phyloP scores from a whole-genome alignment of 2,888 invertebrate species.

The Resseliella maxima region DNA sequence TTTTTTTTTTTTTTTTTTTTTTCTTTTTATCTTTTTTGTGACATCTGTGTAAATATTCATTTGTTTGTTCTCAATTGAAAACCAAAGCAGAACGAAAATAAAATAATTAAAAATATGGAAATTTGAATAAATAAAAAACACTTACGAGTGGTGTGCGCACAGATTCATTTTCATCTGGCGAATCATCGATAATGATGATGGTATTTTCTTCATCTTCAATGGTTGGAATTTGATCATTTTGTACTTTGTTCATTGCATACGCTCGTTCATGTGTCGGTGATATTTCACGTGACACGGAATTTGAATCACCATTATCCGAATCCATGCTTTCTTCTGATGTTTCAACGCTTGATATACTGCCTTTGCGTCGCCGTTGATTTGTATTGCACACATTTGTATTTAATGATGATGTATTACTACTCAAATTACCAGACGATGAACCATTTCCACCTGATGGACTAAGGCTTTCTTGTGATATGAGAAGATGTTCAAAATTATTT shows the following conservation, averaged over 20 bases:
- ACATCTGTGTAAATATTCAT: background rate
- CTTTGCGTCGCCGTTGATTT: conserved; percentile 63
- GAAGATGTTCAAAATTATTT: conserved; percentile 56
- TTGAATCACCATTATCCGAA: conserved; percentile 65
- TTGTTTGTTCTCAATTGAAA: background rate
- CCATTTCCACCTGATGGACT: conserved; percentile 2
- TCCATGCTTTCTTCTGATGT: conserved; percentile 68
- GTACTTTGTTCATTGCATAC: conserved; percentile 16
- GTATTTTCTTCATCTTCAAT: conserved; percentile 34
- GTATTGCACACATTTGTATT: conserved; percentile 57
- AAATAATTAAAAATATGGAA: background rate
- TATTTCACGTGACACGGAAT: conserved; percentile 61
- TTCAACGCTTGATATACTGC: conserved; percentile 67
- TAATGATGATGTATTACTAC: conserved; percentile 59
- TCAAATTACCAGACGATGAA: background rate
- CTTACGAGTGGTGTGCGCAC: conserved; percentile 3
- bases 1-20: too few species aligned
- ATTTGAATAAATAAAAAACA: too few species aligned
- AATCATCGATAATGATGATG: conserved; percentile 49
- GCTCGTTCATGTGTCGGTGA: conserved; percentile 61
- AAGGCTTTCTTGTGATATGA: conserved; percentile 3
- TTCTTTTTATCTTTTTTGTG: too few species aligned
- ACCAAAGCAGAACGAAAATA: background rate
- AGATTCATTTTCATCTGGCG: conserved; percentile 17
- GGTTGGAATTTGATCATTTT: conserved; percentile 45